Evolutionary conservation across 2,888 invertebrate species (phyloP), one percentile per base, ranked within the genome.

Genomic region (Mycalesis mineus): DNA sequence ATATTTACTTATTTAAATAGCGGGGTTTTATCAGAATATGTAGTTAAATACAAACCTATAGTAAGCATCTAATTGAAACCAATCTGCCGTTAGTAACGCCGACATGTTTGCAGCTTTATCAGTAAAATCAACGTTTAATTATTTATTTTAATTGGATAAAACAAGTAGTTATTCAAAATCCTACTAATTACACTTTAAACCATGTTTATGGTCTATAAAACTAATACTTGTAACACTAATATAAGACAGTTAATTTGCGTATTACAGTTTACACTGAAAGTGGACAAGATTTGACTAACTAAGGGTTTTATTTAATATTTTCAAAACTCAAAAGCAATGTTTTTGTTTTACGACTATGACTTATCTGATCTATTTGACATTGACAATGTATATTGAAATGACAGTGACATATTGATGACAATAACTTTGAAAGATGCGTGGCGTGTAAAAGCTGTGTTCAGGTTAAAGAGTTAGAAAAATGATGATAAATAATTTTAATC

Each of bases 51-150:
- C 60, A 60, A 42, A 86, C 88, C 88, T 85, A 73, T 89, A 89
- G 63, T 83, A 86, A 56, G 86, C 82, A 67, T 88, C 88, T 65
- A 89, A 67, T 60, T 80, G 85, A 64, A 89, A 87, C 89, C 89
- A 89, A 70, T 89, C 88, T 29, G 88, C 88, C 61, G 87, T 89
- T 62, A 88, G 68, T 68, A 89, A 65, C 22, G 86, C 88, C 60
- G 88, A 88, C 88, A 89, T 89, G 31, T 75, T 73, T 82, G 61
- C 28, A 53, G 17, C 28, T 36, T 33, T 39, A 42, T 42, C 48
- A 49, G 9, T 1, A 17, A 17, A 49, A 49, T 28, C 13, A 49
- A 39, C 22, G 8, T 39, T 39, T 49, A 49, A 39, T 49, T 39
- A 47, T 14, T 9, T 33, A 15, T 33, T 31, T 17, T 47, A 47